Evolutionary conservation across 1,140 invertebrate genomes (phyloP), one percentile per base, ranked within the genome.

Genomic region (Asobara japonica): DNA sequence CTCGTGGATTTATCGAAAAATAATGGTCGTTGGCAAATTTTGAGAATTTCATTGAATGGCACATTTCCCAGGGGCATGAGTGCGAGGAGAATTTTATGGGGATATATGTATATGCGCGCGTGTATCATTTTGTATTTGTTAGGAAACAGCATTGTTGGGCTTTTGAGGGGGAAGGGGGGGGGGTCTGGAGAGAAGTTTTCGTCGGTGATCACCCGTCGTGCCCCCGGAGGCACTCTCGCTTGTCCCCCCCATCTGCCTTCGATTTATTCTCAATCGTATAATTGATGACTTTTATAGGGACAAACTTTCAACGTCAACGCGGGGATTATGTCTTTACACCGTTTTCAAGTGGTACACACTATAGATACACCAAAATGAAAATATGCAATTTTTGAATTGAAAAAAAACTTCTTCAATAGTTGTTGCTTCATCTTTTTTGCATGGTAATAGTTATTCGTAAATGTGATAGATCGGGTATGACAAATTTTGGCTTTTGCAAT

Each of bases 231-330:
- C 76, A 79, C 77, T 80, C 82, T 77, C 79, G 25, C 22, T 18
- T 20, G 5, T 51, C 18, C 79, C n/a, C n/a, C n/a, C 80, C 86
- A 87, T 87, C 85, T 87, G 86, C 84, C 79, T 84, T 81, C 83
- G 81, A 86, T 84, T 85, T 82, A 84, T 84, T 84, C 82, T 74
- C 82, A 80, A 86, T 85, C 76, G 78, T n/a, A 64, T 84, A 86
- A 86, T 86, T 84, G 83, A 86, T 86, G 85, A 84, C 82, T 83
- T 71, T 74, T 77, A 62, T 62, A 36, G 66, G 45, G 45, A 31
- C 25, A 56, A 22, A 65, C 22, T 45, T 25, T 66, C 25, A 66
- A 67, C 7, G 20, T 6, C 25, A 13, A 18, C 38, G 25, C 25
- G 13, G n/a, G 29, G n/a, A 67, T 45, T 18, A n/a, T 67, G 22